phyloP scores from a whole-genome alignment of 1,140 invertebrate species.

The Campoletis sonorensis region DNA sequence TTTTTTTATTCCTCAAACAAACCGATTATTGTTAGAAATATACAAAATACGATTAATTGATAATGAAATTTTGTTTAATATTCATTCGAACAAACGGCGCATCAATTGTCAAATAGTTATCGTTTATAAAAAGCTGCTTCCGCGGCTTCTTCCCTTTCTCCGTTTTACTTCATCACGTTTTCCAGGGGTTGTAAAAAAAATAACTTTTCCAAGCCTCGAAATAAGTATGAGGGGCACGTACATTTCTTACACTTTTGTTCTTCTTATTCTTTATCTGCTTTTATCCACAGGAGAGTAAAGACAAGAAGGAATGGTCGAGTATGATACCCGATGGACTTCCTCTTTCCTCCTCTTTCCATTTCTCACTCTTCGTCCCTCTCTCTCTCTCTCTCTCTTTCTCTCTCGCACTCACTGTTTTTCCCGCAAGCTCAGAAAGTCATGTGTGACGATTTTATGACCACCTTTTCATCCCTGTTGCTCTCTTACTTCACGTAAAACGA shows the following conservation, averaged over 20 bases:
- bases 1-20: background rate
- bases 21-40: background rate
- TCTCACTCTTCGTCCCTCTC: background rate
- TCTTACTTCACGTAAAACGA: conserved; percentile 44
- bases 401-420: background rate
- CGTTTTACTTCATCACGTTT: too few species aligned
- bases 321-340: conserved; percentile 1
- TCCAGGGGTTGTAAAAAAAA: too few species aligned
- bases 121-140: too few species aligned
- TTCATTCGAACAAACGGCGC: too few species aligned
- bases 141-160: too few species aligned
- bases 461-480: conserved; percentile 58
- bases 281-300: background rate
- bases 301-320: background rate
- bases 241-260: background rate
- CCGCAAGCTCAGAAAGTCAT: conserved; percentile 21
- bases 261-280: background rate
- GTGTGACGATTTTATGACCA: conserved; percentile 60
- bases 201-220: too few species aligned
- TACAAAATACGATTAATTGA: background rate
- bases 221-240: background rate
- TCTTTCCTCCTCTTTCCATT: background rate
- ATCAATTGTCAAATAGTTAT: too few species aligned
- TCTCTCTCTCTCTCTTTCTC: conserved; percentile 21
- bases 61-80: too few species aligned